phyloP scores from a whole-genome alignment of 2,797 vertebrate species.

The Halcyon chelicuti region DNA sequence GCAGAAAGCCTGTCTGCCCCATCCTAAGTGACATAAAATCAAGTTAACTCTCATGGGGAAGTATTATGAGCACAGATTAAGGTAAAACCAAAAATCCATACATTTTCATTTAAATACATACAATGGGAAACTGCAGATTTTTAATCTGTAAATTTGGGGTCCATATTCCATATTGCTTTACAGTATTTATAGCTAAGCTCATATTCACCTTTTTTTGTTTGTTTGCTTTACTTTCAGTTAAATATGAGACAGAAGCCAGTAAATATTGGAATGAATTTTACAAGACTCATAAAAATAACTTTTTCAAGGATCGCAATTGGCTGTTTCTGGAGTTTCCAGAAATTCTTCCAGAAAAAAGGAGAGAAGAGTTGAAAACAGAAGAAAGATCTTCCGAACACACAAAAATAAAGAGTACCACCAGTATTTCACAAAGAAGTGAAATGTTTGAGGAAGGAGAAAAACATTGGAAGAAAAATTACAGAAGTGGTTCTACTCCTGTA shows the following conservation, averaged over 20 bases:
- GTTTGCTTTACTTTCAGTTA: conserved; percentile 78
- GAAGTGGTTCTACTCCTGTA: not conserved
- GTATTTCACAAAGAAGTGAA: not conserved
- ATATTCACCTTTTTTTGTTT: not conserved
- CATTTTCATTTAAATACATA: not conserved
- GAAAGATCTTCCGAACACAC: conserved; percentile 5
- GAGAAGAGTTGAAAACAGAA: conserved; percentile 27
- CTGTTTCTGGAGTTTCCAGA: conserved; percentile 92
- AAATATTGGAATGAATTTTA: conserved; percentile 93
- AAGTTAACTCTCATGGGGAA: not conserved
- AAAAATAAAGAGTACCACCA: not conserved
- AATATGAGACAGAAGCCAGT: conserved; percentile 86
- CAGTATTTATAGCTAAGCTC: not conserved
- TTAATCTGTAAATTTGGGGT: not conserved
- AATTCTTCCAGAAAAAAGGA: conserved; percentile 81
- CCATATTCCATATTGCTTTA: not conserved
- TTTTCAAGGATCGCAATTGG: conserved; percentile 93
- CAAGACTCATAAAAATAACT: conserved; percentile 87
- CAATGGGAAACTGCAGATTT: not conserved
- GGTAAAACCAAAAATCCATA: not conserved
- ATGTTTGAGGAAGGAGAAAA: conserved; percentile 13
- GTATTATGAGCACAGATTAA: not conserved
- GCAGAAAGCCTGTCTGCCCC: not conserved
- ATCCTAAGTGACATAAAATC: not conserved
- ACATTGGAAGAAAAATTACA: not conserved